Conservation (phyloP, 2,113 vertebrate species). For the Coracopsis vasa region DNA sequence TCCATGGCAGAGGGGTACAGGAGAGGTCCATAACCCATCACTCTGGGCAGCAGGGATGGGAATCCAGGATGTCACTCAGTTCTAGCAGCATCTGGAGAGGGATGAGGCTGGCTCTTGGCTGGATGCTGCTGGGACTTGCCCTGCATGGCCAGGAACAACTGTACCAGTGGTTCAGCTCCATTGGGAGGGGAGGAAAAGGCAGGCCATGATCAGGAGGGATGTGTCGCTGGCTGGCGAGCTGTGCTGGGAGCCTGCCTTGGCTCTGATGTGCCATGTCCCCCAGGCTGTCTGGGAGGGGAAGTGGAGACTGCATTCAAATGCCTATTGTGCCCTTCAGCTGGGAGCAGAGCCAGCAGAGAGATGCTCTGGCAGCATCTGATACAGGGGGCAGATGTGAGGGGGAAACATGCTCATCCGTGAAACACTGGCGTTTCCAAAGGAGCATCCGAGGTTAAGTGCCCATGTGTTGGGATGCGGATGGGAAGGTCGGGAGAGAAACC, state of each 20-base stretch:
- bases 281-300: constrained; percentile 22
- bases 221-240: constrained; percentile 16
- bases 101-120: not conserved
- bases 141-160: not conserved
- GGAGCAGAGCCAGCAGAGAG: constrained; percentile 48
- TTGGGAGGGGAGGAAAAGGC: not conserved
- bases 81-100: not conserved
- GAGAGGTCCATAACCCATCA: not conserved
- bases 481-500: not conserved
- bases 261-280: constrained; percentile 28
- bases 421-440: constrained; percentile 5
- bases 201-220: not conserved
- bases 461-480: not conserved
- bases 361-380: constrained; percentile 36
- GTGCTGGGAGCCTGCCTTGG: not conserved
- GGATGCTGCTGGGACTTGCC: not conserved
- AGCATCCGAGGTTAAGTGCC: constrained; percentile 45
- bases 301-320: not conserved
- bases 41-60: accelerated
- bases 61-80: accelerated
- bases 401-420: not conserved
- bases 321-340: constrained; percentile 34
- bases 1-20: not conserved
- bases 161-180: not conserved
- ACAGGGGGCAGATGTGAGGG: constrained; percentile 27